Evolutionary conservation across 2,797 vertebrate genomes (phyloP).

Genomic region (Bovichtus variegatus): DNA sequence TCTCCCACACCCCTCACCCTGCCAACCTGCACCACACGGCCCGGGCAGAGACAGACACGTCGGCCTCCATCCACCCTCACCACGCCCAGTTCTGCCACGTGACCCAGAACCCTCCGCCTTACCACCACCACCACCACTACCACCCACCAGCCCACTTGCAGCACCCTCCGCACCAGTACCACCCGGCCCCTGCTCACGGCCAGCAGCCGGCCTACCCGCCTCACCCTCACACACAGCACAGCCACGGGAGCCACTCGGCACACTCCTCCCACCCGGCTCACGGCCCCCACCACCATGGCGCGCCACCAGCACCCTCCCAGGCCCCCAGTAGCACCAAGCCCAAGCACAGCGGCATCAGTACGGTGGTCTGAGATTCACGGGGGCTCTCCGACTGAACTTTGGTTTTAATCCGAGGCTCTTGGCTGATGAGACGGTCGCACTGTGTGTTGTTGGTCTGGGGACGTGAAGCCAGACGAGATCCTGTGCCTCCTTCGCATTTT

Average conservation of each 20-base stretch:
- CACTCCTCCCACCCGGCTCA: slow-evolving; percentile 86
- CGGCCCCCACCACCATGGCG: slow-evolving; percentile 74
- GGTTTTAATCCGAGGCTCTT: slow-evolving; percentile 72
- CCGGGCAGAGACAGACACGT: slow-evolving; percentile 75
- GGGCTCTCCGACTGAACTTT: slow-evolving; percentile 59
- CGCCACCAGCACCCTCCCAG: slow-evolving; percentile 69
- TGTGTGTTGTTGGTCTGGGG: slow-evolving; percentile 73
- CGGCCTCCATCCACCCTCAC: slow-evolving; percentile 84
- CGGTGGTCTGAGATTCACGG: slow-evolving; percentile 89
- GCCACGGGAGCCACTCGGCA: slow-evolving; percentile 82
- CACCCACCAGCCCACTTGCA: slow-evolving; percentile 92
- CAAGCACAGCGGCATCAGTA: slow-evolving; percentile 98
- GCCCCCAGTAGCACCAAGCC: slow-evolving; percentile 88
- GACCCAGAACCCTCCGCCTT: slow-evolving; percentile 93
- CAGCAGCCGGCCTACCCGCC: slow-evolving; percentile 77
- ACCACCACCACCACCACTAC: slow-evolving; percentile 96
- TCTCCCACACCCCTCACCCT: slow-evolving; percentile 86
- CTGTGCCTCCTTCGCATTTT: slow-evolving; percentile 56
- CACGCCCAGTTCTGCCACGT: slow-evolving; percentile 91
- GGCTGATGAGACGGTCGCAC: slow-evolving; percentile 59
- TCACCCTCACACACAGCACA: slow-evolving; percentile 85
- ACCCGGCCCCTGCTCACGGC: slow-evolving; percentile 80
- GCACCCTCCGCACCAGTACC: slow-evolving; percentile 87
- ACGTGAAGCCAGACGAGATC: slow-evolving; percentile 52
- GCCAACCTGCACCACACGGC: slow-evolving; percentile 87